These are phyloP conservation scores for Drosophila asahinai DNA, from an alignment of 1,140 invertebrate species.

Conservation along the genomic window DNA sequence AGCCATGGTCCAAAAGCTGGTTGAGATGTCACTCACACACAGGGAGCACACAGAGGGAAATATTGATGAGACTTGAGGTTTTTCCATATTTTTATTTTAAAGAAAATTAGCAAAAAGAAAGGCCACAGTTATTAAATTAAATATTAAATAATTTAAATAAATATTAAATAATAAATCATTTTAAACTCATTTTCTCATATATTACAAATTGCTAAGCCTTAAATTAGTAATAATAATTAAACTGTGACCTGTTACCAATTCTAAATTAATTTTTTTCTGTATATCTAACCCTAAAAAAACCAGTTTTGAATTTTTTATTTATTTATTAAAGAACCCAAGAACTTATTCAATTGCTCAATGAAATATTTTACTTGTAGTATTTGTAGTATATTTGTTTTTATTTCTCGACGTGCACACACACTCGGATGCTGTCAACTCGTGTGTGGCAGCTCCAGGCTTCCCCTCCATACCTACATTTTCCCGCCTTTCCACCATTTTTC, in stretches of 20 bases:
- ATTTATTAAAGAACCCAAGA: neutral
- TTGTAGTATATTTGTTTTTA: fast-evolving
- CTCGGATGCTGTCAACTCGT: conserved; percentile 76
- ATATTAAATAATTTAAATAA: no score
- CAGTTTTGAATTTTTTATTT: neutral
- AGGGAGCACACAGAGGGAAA: conserved; percentile 30
- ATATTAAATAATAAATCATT: no score
- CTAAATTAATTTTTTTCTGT: no score
- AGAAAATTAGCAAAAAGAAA: neutral
- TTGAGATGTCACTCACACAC: conserved; percentile 78
- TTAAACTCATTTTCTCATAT: no score
- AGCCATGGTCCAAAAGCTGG: conserved; percentile 56
- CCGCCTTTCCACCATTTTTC: neutral
- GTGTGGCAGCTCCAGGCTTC: conserved; percentile 34
- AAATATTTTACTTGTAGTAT: no score
- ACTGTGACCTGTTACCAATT: no score
- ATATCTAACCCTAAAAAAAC: neutral
- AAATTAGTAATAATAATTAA: no score
- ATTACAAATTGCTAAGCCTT: no score
- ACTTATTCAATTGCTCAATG: no score
- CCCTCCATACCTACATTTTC: neutral
- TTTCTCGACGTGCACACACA: conserved; percentile 46
- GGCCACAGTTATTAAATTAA: neutral
- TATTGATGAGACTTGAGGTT: neutral
- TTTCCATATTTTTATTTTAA: neutral